A percentile compares a stretch with the other conserved stretches of the same genome.
These are phyloP conservation scores for Bilobella aurantiaca DNA, from an alignment of 1,140 invertebrate genomes.

Conservation along the genomic window DNA sequence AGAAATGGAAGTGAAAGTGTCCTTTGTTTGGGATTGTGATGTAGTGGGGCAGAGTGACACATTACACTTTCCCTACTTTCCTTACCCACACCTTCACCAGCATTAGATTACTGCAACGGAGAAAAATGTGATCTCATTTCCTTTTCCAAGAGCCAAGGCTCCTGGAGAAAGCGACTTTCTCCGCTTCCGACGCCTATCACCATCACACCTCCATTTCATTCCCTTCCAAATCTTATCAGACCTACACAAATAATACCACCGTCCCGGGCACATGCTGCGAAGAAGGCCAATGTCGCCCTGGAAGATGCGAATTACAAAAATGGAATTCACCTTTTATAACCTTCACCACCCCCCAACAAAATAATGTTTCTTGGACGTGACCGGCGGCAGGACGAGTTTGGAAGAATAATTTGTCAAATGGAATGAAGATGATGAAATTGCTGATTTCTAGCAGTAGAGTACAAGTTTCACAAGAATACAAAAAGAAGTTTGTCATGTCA, in stretches of 20 bases:
- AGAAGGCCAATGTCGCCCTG: no score
- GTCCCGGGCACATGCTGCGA: background rate
- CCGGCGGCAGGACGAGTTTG: no score
- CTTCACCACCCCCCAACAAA: no score
- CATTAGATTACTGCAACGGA: slow-evolving; percentile 1
- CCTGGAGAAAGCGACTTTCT: slow-evolving; percentile 9
- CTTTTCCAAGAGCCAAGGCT: background rate
- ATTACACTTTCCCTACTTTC: background rate
- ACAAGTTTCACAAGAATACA: no score
- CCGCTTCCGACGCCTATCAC: background rate
- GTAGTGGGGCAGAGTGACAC: background rate
- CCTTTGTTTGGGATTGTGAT: background rate
- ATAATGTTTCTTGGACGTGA: no score
- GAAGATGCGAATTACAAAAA: no score
- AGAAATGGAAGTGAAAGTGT: background rate
- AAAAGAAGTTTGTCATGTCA: no score
- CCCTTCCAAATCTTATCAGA: slow-evolving; percentile 10
- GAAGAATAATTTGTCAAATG: no score
- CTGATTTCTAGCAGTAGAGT: no score
- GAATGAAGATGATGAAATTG: no score
- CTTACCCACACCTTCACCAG: background rate
- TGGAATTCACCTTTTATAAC: no score
- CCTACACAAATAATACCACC: slow-evolving; percentile 13
- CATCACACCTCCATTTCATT: background rate
- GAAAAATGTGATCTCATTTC: slow-evolving; percentile 14